phyloP scores from a whole-genome alignment of 2,888 invertebrate species.

The Mayetiola destructor region DNA sequence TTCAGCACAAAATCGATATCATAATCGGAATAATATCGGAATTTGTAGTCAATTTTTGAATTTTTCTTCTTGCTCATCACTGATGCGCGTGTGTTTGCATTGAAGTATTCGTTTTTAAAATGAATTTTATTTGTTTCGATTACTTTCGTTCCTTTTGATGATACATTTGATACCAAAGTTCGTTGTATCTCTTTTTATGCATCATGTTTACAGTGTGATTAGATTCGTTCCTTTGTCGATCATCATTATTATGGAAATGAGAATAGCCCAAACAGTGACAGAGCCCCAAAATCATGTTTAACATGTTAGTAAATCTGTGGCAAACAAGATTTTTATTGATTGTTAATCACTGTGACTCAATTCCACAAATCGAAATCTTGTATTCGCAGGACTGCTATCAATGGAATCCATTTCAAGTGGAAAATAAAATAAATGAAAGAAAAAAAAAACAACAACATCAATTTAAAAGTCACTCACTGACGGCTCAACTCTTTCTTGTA shows the following conservation, averaged over 20 bases:
- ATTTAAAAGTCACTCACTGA: too few species aligned
- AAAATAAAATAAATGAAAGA: not conserved
- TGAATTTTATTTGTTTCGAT: not conserved
- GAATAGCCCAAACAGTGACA: not conserved
- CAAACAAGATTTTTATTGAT: slow-evolving; percentile 11
- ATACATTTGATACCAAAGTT: not conserved
- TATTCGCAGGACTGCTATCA: too few species aligned
- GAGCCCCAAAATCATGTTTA: not conserved
- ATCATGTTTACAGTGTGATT: too few species aligned
- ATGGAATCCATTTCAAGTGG: not conserved
- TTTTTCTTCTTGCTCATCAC: too few species aligned
- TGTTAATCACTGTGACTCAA: slow-evolving; percentile 7
- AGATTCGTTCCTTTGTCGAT: not conserved
- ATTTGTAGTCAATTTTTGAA: too few species aligned
- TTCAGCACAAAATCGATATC: too few species aligned
- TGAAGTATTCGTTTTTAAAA: too few species aligned
- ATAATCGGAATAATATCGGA: too few species aligned
- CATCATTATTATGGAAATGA: not conserved
- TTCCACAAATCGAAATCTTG: not conserved
- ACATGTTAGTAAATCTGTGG: not conserved
- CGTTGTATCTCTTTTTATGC: not conserved
- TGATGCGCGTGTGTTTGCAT: too few species aligned
- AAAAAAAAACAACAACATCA: too few species aligned
- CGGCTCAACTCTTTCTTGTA: too few species aligned
- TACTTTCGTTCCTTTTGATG: not conserved